Base-by-base conservation (phyloP, 1,140 invertebrate genomes). In the Nixonia krombeini region DNA sequence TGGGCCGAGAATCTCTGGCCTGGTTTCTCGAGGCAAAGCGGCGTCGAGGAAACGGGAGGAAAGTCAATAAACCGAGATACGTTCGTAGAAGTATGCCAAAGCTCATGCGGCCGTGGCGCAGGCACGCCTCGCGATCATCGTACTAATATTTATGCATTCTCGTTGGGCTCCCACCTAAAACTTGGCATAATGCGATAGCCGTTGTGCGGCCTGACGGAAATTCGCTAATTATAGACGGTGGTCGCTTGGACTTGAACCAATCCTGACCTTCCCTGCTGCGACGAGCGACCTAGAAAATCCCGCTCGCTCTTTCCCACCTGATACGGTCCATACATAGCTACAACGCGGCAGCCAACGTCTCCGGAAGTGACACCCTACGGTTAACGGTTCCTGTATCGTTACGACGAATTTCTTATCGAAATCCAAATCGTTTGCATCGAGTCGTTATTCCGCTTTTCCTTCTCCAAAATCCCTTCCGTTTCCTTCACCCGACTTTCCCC, bases 211-310 rank as follows among this genome's bases (percentile, higher is more conserved):
- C 15, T 33, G 42, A 47, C 72, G 73, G 70, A 77, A 76, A 79
- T 79, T 77, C 50, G 73, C 76, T 81, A 81, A 81, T 81, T 81
- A 81, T 81, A 81, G 76, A 73, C 72, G 70, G 70, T 64, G 75
- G 68, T 77, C 70, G 74, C 69, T 80, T 82, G 80, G 80, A 82
- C 80, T 82, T 82, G 80, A 82, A 82, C 78, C 80, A 82, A 82
- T 82, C 80, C 78, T 82, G 80, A 82, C 80, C 80, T 82, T 82
- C 76, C 80, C 70, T 78, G 76, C 71, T 74, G 71, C 68, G 70
- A 72, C 73, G 70, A 70, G 61, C 80, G 80, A 82, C 80, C 80
- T 80, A 82, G 78, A 80, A 80, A 82, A 80, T 78, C 70, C 64
- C 10, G 41, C 52, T 44, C 46, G 35, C 41, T 16, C 10, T 26